Evolutionary conservation across 2,888 invertebrate species (phyloP), one percentile per base, ranked within the genome.

Genomic region (Invenusta paracnida): DNA sequence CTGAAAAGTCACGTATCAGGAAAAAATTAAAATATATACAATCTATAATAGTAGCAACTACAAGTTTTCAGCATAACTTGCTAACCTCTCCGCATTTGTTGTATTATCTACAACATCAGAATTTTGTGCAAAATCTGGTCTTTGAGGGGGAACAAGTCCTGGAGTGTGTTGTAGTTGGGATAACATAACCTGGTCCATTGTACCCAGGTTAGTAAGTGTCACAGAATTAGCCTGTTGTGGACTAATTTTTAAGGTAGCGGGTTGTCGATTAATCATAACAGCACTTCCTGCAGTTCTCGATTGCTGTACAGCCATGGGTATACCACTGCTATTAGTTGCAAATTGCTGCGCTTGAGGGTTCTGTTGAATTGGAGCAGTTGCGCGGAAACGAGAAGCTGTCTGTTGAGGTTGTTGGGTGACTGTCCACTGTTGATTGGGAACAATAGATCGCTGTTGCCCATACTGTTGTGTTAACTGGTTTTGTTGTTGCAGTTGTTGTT

Each of bases 401-500:
- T 48, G 48, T 17, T 48, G 48, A 17, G 48, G 48, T 48, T 48
- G 48, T 17, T 48, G 48, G 5, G 48, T 48, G 5, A 48, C 48
- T 17, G 48, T 48, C 48, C 48, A 48, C 17, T 48, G 48, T 5
- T 5, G 17, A 48, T 48, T 48, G 17, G 48, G 48, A 17, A 48
- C 48, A 17, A 11, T 48, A 48, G 5, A 2, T 11, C 48, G 48
- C 48, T 48, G 48, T 13, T 48, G 48, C 2, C 5, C 2, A 48
- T 11, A 17, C 13, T 48, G 48, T 13, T 48, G 79, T 2, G 23
- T 5, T n/a, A 25, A 27, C n/a, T 79, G 79, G 2, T 79, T 2
- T 79, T 79, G 79, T 79, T 79, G 79, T 2, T 2, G 11, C n/a
- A 11, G 48, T 27, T 79, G 79, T 79, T 79, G 79, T 79, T 79